Evolutionary conservation across 2,888 invertebrate genomes (phyloP).

Genomic region (Pemphredon lugubris): DNA sequence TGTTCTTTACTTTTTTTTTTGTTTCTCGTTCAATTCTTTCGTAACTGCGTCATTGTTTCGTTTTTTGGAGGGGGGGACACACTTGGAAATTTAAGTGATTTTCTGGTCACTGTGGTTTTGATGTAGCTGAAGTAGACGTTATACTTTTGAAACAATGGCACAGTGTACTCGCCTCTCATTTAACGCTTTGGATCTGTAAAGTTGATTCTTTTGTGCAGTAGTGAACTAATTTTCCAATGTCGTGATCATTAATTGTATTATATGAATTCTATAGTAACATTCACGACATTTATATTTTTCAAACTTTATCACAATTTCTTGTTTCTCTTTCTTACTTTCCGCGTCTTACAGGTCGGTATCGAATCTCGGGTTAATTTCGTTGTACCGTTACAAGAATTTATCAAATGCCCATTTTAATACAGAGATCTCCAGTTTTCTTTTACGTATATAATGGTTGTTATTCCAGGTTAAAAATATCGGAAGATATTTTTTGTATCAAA

Average conservation of each 20-base stretch:
- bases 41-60: slow-evolving; percentile 33
- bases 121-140: too few species aligned
- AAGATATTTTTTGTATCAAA: slow-evolving; percentile 45
- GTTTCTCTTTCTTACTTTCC: neutral
- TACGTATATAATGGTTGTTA: neutral
- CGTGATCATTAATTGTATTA: slow-evolving; percentile 24
- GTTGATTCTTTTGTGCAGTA: slow-evolving; percentile 41
- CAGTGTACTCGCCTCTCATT: slow-evolving; percentile 40
- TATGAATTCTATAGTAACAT: slow-evolving; percentile 20
- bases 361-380: too few species aligned
- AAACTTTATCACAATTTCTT: slow-evolving; percentile 15
- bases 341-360: too few species aligned
- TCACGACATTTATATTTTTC: slow-evolving; percentile 5
- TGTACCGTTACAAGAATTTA: slow-evolving; percentile 38
- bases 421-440: neutral
- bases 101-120: too few species aligned
- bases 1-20: neutral
- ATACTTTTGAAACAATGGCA: slow-evolving; percentile 26
- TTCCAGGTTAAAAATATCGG: slow-evolving; percentile 54
- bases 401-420: slow-evolving; percentile 41
- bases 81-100: too few species aligned
- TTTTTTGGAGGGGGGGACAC: neutral
- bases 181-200: slow-evolving; percentile 61
- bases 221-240: slow-evolving; percentile 50
- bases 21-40: slow-evolving; percentile 7